Base-by-base conservation (phyloP, 2,888 invertebrate species). In the Cataglyphis albicans region DNA sequence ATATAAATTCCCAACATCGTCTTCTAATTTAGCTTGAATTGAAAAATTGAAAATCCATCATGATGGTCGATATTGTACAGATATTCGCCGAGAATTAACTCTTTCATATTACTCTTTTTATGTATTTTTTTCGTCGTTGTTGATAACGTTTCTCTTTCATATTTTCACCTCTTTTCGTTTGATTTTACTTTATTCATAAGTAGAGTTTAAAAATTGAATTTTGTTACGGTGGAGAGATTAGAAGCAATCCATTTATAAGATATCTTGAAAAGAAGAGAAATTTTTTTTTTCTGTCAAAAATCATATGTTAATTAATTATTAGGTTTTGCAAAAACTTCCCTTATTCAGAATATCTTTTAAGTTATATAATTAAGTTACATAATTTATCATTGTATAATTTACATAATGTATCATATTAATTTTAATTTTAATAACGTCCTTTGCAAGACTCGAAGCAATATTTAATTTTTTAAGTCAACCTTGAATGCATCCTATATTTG, bases 41-140 rank as follows among this genome's bases (percentile, higher is more conserved):
- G 10, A 73, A 78, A 78, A 57, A 78, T 44, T 44, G 15, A 73
- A 80, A 78, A 73, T 44, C 9, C 18, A 35, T 72, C 32, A 55
- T 57, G 15, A 52, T n/a, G 59, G 5, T 59, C 21, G 48, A 67
- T 29, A 9, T 67, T 48, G 35, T 10, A 64, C 25, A 9, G 0
- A 5, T n/a, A 68, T 44, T 59, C 59, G 21, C 35, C 18, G 29
- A 70, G 29, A 38, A n/a, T 25, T 12, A 75, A 35, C 10, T 73
- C 9, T 78, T 32, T 38, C 6, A 35, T 7, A 25, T 76, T 57
- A 29, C 41, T 68, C 29, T 76, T 25, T 12, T 4, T 25, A 44
- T 12, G 3, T 4, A 4, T 6, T 12, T 75, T 15, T 75, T 57
- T 3, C 1, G n/a, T 9, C 55, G 12, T 32, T 15, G 2, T 18